Base-by-base conservation (phyloP, 1,140 invertebrate genomes). In the Meloidogyne hapla region DNA sequence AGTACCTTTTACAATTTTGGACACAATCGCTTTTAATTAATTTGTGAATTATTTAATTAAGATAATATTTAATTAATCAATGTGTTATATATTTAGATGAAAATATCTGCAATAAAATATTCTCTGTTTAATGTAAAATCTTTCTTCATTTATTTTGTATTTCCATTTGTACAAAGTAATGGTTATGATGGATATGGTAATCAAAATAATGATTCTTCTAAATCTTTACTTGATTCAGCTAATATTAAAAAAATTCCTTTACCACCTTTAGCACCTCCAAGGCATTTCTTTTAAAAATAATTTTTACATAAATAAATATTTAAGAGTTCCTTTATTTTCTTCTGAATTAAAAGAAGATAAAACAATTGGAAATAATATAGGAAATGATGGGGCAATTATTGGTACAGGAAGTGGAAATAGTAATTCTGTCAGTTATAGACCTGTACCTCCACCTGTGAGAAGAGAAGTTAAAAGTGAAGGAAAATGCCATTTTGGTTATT, bases 401-500 rank as follows among this genome's bases (percentile, higher is more conserved):
- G 26, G 25, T 3, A 70, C 45, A n/a, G 40, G 25, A 12, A 48
- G 69, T 56, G 40, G 40, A 21, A 48, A 45, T 25, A 77, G 67
- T 10, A 48, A 77, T 26, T 80, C 74, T 15, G 68, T 72, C n/a
- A 80, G 75, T 40, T 81, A 79, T 48, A 38, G 78, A 69, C 80
- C 81, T 23, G 79, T 82, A 18, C 81, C 81, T 12, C 81, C 81
- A 3, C 74, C 77, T 18, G 71, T 83, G 23, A 61, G 81, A 64
- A 82, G 81, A 45, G 76, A 83, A 21, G 73, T 65, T 48, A 63
- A 68, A 45, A 79, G 76, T 61, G 67, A 74, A 33, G 80, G 80
- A 65, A 42, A 82, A 66, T 81, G 80, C 65, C 38, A 62, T 69
- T 81, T 81, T 74, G 80, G 80, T 81, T 33, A 33, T 33, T 33